Conservation (phyloP, 2,113 vertebrate genomes). For the Myanophis thanlyinensis region DNA sequence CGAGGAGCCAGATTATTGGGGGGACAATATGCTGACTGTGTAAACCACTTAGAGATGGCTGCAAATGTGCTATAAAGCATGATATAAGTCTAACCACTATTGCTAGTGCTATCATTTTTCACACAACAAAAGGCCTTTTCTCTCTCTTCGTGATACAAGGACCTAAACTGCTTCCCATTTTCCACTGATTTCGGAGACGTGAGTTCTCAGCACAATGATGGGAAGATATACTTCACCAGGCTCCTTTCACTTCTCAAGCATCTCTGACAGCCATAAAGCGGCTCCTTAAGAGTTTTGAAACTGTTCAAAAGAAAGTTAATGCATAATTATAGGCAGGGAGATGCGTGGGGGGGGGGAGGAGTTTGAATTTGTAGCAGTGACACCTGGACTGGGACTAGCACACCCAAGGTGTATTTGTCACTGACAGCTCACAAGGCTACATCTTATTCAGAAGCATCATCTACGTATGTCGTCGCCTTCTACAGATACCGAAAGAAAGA, state of each 20-base stretch:
- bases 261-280: slow-evolving; percentile 39
- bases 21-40: no score
- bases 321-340: slow-evolving; percentile 57
- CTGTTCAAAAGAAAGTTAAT: slow-evolving; percentile 55
- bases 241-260: slow-evolving; percentile 44
- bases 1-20: no score
- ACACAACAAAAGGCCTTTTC: slow-evolving; percentile 12
- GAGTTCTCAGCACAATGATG: slow-evolving; percentile 15
- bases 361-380: slow-evolving; percentile 34
- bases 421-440: slow-evolving; percentile 66
- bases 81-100: no score
- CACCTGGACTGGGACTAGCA: slow-evolving; percentile 48
- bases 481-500: slow-evolving; percentile 36
- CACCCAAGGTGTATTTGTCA: slow-evolving; percentile 62
- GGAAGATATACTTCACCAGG: neutral
- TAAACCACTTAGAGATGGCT: no score
- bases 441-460: slow-evolving; percentile 67
- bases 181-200: slow-evolving; percentile 47
- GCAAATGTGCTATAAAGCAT: no score
- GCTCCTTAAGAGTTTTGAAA: slow-evolving; percentile 44
- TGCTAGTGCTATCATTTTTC: slow-evolving; percentile 28
- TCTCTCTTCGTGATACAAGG: slow-evolving; percentile 31
- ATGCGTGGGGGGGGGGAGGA: slow-evolving; percentile 49
- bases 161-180: slow-evolving; percentile 37
- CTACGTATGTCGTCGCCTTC: slow-evolving; percentile 62